Evolutionary conservation across 35 echinoderm and acorn worm species (phyloP).

Genomic region (Strongylocentrotus purpuratus): DNA sequence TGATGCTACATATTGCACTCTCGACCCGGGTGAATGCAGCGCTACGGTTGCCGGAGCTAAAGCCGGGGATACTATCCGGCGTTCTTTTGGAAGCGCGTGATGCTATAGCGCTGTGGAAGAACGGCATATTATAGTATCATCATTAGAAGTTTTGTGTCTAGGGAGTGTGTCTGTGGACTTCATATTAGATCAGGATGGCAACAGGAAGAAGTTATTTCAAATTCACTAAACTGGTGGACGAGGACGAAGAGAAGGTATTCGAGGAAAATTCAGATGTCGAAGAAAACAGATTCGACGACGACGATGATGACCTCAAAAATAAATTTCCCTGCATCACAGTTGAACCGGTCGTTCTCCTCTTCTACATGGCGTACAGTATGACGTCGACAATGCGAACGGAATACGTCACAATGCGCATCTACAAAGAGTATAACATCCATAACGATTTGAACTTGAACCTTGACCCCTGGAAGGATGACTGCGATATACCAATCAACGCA

Average conservation of each 20-base stretch:
- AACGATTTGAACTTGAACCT: neutral
- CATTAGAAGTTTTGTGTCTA: no score
- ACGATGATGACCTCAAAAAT: conserved; percentile 1
- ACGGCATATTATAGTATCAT: no score
- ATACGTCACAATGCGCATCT: conserved; percentile 39
- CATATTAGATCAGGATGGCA: neutral
- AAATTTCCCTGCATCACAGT: conserved; percentile 19
- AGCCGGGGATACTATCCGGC: no score
- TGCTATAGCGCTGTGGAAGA: no score
- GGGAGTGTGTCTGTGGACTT: neutral
- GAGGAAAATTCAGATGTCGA: neutral
- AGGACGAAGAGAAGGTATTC: conserved; percentile 20
- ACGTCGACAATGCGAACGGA: conserved; percentile 47
- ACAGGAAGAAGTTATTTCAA: neutral
- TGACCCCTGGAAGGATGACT: neutral
- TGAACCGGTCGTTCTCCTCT: conserved; percentile 52
- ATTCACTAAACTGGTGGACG: neutral
- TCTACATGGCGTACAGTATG: conserved; percentile 61
- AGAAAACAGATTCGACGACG: neutral
- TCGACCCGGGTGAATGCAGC: no score
- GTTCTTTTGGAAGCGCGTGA: no score
- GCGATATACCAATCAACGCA: neutral
- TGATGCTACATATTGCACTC: no score
- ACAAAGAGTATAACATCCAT: neutral
- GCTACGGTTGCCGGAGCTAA: no score